phyloP scores from a whole-genome alignment of 2,888 invertebrate species.

The Lamproptera curius region DNA sequence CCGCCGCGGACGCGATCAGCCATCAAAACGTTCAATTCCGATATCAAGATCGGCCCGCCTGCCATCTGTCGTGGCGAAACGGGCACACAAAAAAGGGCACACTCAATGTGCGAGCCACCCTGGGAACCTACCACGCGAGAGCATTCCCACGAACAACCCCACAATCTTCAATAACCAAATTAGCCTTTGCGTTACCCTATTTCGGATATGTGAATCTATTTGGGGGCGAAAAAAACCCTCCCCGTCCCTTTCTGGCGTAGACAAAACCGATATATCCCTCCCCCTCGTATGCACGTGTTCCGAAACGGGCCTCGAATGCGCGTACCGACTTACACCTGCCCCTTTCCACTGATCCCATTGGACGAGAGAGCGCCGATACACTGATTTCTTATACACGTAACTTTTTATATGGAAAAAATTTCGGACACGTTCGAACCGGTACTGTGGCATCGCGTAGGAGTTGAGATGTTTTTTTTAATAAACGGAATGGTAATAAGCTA shows the following conservation, averaged over 20 bases:
- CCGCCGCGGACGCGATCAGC: constrained; percentile 58
- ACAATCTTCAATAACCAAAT: constrained; percentile 79
- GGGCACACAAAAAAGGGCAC: constrained; percentile 64
- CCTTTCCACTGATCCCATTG: constrained; percentile 70
- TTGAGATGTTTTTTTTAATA: constrained; percentile 62
- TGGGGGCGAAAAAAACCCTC: constrained; percentile 69
- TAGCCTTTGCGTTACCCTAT: constrained; percentile 80
- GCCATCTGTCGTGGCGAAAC: constrained; percentile 78
- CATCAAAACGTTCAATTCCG: constrained; percentile 76
- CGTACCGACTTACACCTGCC: constrained; percentile 69
- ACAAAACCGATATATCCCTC: constrained; percentile 46
- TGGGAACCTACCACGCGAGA: constrained; percentile 81
- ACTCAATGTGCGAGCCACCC: constrained; percentile 76
- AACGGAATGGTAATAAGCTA: constrained; percentile 63
- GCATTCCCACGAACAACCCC: constrained; percentile 83
- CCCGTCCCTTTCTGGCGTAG: constrained; percentile 36
- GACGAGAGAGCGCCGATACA: constrained; percentile 69
- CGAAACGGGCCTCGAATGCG: constrained; percentile 55
- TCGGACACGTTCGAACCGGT: constrained; percentile 71
- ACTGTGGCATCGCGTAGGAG: constrained; percentile 70
- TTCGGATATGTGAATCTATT: constrained; percentile 78
- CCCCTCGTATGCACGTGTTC: constrained; percentile 78
- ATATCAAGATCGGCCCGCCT: constrained; percentile 70
- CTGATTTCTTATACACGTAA: constrained; percentile 73
- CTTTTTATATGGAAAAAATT: constrained; percentile 72